Conservation (phyloP, 2,888 invertebrate species). For the Cabera pusaria region DNA sequence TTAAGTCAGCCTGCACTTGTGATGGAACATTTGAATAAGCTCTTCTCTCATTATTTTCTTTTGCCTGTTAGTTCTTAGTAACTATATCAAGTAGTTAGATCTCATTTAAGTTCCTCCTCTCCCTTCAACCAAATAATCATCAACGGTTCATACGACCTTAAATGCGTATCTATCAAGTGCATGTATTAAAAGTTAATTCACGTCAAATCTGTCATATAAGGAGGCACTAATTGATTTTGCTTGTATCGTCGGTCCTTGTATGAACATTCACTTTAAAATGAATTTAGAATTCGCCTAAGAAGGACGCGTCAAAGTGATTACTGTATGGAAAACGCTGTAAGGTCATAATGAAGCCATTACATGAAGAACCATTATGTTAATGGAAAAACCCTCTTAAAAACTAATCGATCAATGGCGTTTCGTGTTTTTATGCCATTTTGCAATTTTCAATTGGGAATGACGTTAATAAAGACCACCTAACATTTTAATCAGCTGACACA, state of each 20-base stretch:
- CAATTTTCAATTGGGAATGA: conserved; percentile 29
- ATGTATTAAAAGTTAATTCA: too few relatives aligned
- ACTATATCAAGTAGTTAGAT: too few relatives aligned
- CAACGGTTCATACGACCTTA: too few relatives aligned
- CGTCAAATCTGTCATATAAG: too few relatives aligned
- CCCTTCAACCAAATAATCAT: too few relatives aligned
- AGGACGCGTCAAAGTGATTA: conserved; percentile 42
- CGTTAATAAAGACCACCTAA: conserved; percentile 18
- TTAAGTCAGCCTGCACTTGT: too few relatives aligned
- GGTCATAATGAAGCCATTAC: conserved; percentile 68
- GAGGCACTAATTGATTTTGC: conserved; percentile 1
- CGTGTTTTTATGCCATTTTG: conserved; percentile 49
- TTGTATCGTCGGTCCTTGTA: conserved; percentile 5
- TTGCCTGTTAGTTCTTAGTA: too few relatives aligned
- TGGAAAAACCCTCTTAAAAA: conserved; percentile 76
- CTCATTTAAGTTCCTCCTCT: too few relatives aligned
- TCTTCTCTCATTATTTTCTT: too few relatives aligned
- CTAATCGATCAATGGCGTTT: conserved; percentile 57
- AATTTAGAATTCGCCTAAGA: conserved; percentile 39
- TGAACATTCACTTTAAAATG: conserved; percentile 22
- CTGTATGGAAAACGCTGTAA: conserved; percentile 34
- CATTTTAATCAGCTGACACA: conserved; percentile 12
- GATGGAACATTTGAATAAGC: too few relatives aligned
- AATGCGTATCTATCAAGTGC: too few relatives aligned
- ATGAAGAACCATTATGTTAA: conserved; percentile 58